A percentile compares a stretch with the other conserved stretches of the same genome.
Conservation (phyloP, 2,888 invertebrate genomes). For the Oscheius sp. region DNA sequence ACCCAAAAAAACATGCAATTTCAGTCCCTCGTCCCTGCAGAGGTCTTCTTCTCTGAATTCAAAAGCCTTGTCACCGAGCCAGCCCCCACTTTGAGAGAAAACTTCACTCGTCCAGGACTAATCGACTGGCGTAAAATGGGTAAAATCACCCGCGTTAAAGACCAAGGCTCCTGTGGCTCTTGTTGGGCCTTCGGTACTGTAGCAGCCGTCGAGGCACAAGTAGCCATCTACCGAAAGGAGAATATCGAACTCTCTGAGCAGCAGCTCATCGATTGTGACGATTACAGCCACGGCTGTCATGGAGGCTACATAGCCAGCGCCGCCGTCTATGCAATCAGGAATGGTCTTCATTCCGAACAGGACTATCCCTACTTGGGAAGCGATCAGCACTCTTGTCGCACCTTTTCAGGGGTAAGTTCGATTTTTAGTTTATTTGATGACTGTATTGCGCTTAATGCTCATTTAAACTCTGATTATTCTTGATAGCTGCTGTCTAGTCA, state of each 20-base stretch:
- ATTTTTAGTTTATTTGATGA: no score
- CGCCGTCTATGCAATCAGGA: constrained; percentile 35
- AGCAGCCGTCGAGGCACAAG: constrained; percentile 53
- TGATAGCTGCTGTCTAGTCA: no score
- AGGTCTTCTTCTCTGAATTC: no score
- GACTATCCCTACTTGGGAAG: neutral
- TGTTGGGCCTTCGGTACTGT: constrained; percentile 63
- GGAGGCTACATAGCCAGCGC: constrained; percentile 57
- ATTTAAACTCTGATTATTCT: no score
- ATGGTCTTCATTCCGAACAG: neutral
- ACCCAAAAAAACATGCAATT: no score
- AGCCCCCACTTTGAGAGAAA: neutral
- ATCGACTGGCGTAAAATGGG: constrained; percentile 52
- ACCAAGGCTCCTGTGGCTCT: constrained; percentile 61
- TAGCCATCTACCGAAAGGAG: constrained; percentile 43
- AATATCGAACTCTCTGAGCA: constrained; percentile 58
- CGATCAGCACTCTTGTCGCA: no score
- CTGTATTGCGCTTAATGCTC: no score
- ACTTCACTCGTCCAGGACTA: neutral
- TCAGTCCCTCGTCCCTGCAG: no score
- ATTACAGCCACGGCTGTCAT: constrained; percentile 50
- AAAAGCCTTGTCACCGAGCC: no score
- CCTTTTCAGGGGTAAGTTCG: no score
- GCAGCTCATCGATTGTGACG: constrained; percentile 60
- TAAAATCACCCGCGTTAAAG: constrained; percentile 55